A percentile compares a stretch with the other conserved stretches of the same genome.
Conservation (phyloP, 2,797 vertebrate genomes). For the Calcarius lapponicus region DNA sequence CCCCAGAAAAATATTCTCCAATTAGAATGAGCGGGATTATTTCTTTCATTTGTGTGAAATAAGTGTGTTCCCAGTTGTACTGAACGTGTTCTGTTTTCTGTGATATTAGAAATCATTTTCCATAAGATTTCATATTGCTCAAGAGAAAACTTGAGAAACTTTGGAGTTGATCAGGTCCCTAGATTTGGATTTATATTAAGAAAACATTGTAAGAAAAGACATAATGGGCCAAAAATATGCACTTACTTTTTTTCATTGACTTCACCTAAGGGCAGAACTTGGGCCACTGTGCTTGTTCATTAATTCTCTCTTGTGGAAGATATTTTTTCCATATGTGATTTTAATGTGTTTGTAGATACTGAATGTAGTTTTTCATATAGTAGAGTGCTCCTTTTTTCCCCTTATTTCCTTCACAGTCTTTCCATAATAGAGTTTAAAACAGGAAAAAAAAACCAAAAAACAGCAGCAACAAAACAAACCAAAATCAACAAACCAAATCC, state of each 20-base stretch:
- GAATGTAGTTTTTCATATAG: background rate
- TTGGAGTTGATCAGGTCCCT: conserved; percentile 56
- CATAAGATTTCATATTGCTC: conserved; percentile 62
- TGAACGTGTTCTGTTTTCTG: conserved; percentile 39
- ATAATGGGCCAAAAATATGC: conserved; percentile 37
- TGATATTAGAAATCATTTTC: conserved; percentile 66
- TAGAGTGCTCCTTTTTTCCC: background rate
- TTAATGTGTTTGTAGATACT: conserved; percentile 51
- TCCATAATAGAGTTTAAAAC: background rate
- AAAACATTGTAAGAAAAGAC: conserved; percentile 25
- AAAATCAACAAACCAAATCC: background rate
- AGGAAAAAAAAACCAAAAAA: background rate
- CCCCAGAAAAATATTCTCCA: conserved; percentile 72
- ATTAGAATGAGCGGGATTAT: conserved; percentile 64
- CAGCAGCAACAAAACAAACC: background rate
- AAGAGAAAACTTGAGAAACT: conserved; percentile 62
- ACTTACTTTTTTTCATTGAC: conserved; percentile 20
- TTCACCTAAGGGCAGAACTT: conserved; percentile 48
- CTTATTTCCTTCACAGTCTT: conserved; percentile 21
- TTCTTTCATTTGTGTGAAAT: conserved; percentile 67
- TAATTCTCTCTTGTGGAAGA: conserved; percentile 41
- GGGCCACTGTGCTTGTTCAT: background rate
- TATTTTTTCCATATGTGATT: conserved; percentile 44
- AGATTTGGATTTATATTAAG: conserved; percentile 55
- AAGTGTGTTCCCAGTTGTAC: conserved; percentile 51